Evolutionary conservation across 2,113 vertebrate genomes (phyloP).

Genomic region (Terrapene triunguis): DNA sequence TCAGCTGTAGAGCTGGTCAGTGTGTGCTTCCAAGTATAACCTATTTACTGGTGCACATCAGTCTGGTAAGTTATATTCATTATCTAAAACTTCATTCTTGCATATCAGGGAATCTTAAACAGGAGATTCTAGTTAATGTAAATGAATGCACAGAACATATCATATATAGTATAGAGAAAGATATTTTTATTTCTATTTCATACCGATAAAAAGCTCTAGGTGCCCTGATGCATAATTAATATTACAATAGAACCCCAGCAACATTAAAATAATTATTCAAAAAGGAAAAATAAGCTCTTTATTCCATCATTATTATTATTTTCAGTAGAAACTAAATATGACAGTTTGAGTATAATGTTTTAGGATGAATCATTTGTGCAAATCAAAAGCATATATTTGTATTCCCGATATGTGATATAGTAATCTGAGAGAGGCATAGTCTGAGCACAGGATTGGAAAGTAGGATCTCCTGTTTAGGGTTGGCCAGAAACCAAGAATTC

Average conservation of each 20-base stretch:
- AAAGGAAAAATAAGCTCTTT: neutral
- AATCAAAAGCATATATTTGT: neutral
- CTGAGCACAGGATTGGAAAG: too few species aligned
- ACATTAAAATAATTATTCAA: neutral
- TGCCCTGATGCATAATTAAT: neutral
- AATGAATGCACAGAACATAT: neutral
- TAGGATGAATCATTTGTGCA: neutral
- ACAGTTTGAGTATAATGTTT: neutral
- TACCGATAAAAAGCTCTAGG: neutral
- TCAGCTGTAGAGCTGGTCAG: neutral
- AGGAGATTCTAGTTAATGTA: neutral
- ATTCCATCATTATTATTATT: neutral
- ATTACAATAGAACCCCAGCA: neutral
- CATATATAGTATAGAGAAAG: neutral
- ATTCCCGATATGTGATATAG: neutral
- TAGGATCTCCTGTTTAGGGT: too few species aligned
- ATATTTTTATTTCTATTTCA: neutral
- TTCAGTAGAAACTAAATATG: neutral
- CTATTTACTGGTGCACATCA: neutral
- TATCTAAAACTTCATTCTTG: neutral
- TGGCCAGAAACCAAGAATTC: too few species aligned
- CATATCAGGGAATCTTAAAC: neutral
- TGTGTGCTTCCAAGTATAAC: neutral
- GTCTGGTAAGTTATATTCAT: neutral
- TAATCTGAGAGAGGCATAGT: too few species aligned